phyloP scores from a whole-genome alignment of 2,113 vertebrate genomes.

The Corythoichthys intestinalis region DNA sequence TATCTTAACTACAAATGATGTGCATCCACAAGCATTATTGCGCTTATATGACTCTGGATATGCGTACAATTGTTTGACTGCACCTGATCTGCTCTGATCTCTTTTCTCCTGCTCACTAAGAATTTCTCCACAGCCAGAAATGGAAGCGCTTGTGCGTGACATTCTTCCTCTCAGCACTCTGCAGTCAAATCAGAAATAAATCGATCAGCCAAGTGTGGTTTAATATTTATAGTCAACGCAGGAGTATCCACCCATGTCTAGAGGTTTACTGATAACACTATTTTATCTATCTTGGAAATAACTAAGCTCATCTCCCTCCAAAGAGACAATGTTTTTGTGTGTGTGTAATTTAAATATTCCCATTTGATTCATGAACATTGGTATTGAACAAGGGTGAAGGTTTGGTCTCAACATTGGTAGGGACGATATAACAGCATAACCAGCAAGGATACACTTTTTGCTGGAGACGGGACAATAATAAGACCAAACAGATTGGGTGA shows the following conservation, averaged over 20 bases:
- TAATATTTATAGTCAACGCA: conserved; percentile 24
- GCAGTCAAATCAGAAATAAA: conserved; percentile 35
- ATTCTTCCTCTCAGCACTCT: conserved; percentile 18
- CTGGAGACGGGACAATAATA: too few relatives aligned
- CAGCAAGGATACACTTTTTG: too few relatives aligned
- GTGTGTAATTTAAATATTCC: too few relatives aligned
- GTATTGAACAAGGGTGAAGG: not conserved
- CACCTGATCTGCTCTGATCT: conserved; percentile 16
- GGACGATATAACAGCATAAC: too few relatives aligned
- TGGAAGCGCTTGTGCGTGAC: conserved; percentile 18
- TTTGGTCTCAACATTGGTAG: too few relatives aligned
- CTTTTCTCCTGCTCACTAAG: conserved; percentile 12
- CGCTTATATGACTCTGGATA: not conserved
- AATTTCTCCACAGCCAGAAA: conserved; percentile 5
- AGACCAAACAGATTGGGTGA: too few relatives aligned
- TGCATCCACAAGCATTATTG: not conserved
- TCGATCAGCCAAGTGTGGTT: conserved; percentile 16
- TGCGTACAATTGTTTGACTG: conserved; percentile 29
- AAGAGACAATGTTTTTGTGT: not conserved
- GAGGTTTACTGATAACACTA: conserved; percentile 9
- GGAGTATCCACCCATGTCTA: conserved; percentile 21
- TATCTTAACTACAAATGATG: not conserved
- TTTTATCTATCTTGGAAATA: conserved; percentile 27
- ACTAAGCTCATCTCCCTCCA: conserved; percentile 13
- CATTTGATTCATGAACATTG: not conserved